A percentile compares a stretch with the other conserved stretches of the same genome.
Evolutionary conservation across 2,888 invertebrate species (phyloP).

Genomic region (Urechis unicinctus): DNA sequence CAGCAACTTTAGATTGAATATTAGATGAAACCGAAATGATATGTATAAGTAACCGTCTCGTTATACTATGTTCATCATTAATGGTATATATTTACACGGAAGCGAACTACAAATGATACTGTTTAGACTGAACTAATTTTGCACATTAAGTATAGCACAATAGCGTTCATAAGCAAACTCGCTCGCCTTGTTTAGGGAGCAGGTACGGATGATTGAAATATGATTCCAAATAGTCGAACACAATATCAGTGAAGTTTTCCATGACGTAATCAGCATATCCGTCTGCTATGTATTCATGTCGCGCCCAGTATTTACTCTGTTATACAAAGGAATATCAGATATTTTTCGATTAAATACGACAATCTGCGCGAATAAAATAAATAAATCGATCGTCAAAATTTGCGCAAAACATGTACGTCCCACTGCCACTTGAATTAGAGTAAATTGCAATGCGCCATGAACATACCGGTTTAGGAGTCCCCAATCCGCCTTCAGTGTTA

Average conservation of each 20-base stretch:
- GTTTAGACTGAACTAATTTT: background rate
- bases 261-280: conserved; percentile 65
- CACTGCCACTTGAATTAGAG: no score
- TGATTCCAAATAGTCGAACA: conserved; percentile 43
- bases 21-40: background rate
- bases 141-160: background rate
- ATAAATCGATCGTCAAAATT: no score
- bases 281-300: conserved; percentile 1
- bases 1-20: background rate
- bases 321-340: background rate
- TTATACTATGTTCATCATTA: no score
- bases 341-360: no score
- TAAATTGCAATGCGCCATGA: background rate
- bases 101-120: no score
- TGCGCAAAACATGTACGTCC: no score
- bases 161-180: background rate
- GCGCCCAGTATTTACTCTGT: conserved; percentile 1
- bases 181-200: conserved; percentile 38
- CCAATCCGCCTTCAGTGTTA: background rate
- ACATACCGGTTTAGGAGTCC: conserved; percentile 1
- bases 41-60: background rate
- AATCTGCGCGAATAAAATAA: no score
- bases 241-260: conserved; percentile 64
- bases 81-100: no score
- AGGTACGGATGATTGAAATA: conserved; percentile 34